A percentile compares a stretch with the other conserved stretches of the same genome.
Conservation (phyloP, 1,140 invertebrate genomes). For the Lepidurus packardi region DNA sequence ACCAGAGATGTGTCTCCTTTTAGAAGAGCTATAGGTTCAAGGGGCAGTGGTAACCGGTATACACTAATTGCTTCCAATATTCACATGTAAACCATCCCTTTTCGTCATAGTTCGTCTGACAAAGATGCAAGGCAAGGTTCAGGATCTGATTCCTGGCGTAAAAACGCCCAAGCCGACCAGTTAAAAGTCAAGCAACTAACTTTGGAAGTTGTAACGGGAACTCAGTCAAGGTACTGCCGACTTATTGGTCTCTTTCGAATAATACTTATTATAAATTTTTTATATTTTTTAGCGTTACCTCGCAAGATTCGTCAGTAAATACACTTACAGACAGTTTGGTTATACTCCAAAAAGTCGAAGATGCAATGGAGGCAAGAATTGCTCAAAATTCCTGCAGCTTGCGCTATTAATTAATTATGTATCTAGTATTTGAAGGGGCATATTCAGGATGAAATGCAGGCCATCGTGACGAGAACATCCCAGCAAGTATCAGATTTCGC, state of each 20-base stretch:
- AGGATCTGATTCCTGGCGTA: slow-evolving; percentile 23
- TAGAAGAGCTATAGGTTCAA: neutral
- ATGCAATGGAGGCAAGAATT: slow-evolving; percentile 64
- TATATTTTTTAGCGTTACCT: neutral
- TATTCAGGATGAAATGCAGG: slow-evolving; percentile 71
- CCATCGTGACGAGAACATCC: slow-evolving; percentile 68
- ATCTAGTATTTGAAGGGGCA: slow-evolving; percentile 67
- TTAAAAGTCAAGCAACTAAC: slow-evolving; percentile 28
- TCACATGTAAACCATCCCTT: neutral
- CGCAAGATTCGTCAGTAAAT: neutral
- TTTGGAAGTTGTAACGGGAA: slow-evolving; percentile 28
- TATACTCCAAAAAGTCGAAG: slow-evolving; percentile 74
- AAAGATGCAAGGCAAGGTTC: slow-evolving; percentile 2
- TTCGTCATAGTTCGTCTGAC: neutral
- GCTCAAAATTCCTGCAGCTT: neutral
- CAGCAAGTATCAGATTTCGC: slow-evolving; percentile 58
- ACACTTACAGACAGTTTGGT: slow-evolving; percentile 58
- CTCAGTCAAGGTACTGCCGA: slow-evolving; percentile 11
- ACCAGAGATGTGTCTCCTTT: slow-evolving; percentile 26
- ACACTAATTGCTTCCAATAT: neutral
- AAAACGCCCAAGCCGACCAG: slow-evolving; percentile 17
- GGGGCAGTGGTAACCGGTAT: neutral
- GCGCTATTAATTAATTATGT: slow-evolving; percentile 27
- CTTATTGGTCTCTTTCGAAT: neutral
- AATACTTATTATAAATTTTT: neutral